Conservation (phyloP, 2,113 vertebrate genomes). For the Columbina picui region DNA sequence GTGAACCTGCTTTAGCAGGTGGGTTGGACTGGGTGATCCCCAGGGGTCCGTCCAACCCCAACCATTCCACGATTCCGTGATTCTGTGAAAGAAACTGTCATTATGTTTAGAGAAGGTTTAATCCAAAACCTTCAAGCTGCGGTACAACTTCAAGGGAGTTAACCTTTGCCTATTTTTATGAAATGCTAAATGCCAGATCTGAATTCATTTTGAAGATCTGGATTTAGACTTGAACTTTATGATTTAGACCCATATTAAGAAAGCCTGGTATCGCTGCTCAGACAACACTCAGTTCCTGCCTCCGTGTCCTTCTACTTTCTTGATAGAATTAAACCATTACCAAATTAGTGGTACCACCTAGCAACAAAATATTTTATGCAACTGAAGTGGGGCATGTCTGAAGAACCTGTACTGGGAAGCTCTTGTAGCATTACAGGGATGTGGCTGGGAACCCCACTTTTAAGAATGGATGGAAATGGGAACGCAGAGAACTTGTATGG, state of each 20-base stretch:
- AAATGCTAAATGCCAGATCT: background rate
- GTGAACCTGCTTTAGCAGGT: too few relatives aligned
- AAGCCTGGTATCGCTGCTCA: background rate
- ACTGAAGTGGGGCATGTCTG: background rate
- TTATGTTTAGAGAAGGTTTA: background rate
- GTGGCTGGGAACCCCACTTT: background rate
- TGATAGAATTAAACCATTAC: background rate
- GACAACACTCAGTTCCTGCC: background rate
- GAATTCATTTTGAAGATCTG: background rate
- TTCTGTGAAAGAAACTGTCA: background rate
- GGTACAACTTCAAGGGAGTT: background rate
- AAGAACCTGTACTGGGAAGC: background rate
- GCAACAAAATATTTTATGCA: background rate
- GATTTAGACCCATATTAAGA: background rate
- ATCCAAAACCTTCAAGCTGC: background rate
- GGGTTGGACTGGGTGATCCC: too few relatives aligned
- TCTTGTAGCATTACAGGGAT: background rate
- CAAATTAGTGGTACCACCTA: background rate
- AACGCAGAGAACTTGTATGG: background rate
- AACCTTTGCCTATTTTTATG: background rate
- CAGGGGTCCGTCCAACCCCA: too few relatives aligned
- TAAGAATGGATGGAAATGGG: background rate
- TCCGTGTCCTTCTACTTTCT: background rate
- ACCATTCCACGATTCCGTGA: too few relatives aligned
- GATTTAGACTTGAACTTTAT: background rate